Evolutionary conservation across 2,113 vertebrate genomes (phyloP), one percentile per base, ranked within the genome.

Genomic region (Tonatia bakeri): DNA sequence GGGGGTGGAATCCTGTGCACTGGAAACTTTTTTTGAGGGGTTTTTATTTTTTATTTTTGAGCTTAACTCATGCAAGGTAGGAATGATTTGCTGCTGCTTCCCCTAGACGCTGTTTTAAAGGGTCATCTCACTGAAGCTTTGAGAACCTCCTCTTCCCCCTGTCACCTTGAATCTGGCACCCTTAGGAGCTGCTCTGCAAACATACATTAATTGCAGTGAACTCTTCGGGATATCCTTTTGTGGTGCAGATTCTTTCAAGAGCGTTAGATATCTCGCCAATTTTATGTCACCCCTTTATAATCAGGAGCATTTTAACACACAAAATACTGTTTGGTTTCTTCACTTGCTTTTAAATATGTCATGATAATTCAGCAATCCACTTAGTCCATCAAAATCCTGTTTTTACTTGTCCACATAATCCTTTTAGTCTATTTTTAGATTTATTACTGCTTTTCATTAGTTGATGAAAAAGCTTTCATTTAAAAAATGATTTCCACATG

Each of bases 401-500:
- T 98, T 98, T 96, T 95, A 76, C 90, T 93, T 96, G 94, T 95
- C 93, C 87, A 15, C 82, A 84, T 96, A 96, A 97, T 98, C 94
- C 95, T 96, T 70, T 96, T 94, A 96, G 96, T 92, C 85, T 92
- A n/a, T 95, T 96, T 96, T 98, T 98, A 91, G 96, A 97, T 94
- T 97, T 97, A 83, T 95, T 95, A 76, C 91, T 94, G 89, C 94
- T 85, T 97, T 76, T 96, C 64, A 28, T 73, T 82, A 77, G 31
- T 84, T 93, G 59, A 73, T 96, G 64, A 93, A 84, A 89, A 96
- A 31, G 93, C 94, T 22, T 87, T 95, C 54, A 92, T 96, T 91
- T 95, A 91, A 95, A 95, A 96, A 97, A 95, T 86, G 92, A 95
- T 90, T 94, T 96, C 76, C 93, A 33, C 16, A 61, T 15, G 85